phyloP scores from a whole-genome alignment of 2,113 vertebrate species.

The Halichoeres trimaculatus region DNA sequence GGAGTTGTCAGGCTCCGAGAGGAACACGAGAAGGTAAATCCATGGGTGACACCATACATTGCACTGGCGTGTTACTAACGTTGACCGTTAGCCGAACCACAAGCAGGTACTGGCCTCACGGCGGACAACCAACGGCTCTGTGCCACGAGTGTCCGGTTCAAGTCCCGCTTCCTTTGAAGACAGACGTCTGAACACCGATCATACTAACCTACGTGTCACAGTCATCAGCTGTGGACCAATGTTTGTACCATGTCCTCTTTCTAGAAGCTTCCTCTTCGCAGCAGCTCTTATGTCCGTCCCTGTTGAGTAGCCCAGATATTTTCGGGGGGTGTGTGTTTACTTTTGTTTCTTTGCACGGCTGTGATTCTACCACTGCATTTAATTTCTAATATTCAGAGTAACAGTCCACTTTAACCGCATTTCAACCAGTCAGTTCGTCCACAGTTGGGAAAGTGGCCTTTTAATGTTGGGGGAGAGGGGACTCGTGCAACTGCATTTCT shows the following conservation, averaged over 20 bases:
- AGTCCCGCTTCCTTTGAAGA: not conserved
- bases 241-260: constrained; percentile 22
- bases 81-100: constrained; percentile 10
- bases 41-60: not conserved
- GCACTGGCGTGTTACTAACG: constrained; percentile 4
- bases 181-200: not conserved
- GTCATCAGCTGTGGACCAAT: not conserved
- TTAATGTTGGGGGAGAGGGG: too few relatives aligned
- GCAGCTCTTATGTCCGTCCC: constrained; percentile 3
- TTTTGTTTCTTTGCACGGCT: constrained; percentile 2
- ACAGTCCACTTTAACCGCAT: too few relatives aligned
- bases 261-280: constrained; percentile 58
- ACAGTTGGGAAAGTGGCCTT: too few relatives aligned
- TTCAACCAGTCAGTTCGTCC: too few relatives aligned
- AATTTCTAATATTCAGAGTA: too few relatives aligned
- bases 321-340: not conserved
- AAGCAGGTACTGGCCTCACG: constrained; percentile 42
- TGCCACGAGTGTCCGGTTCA: not conserved
- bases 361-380: not conserved
- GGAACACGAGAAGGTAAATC: constrained; percentile 90
- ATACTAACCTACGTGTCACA: not conserved
- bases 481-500: too few relatives aligned
- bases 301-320: not conserved
- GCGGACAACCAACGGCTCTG: not conserved
- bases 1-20: constrained; percentile 86